Evolutionary conservation across 2,888 invertebrate species (phyloP).

Genomic region (Anorthoa munda): DNA sequence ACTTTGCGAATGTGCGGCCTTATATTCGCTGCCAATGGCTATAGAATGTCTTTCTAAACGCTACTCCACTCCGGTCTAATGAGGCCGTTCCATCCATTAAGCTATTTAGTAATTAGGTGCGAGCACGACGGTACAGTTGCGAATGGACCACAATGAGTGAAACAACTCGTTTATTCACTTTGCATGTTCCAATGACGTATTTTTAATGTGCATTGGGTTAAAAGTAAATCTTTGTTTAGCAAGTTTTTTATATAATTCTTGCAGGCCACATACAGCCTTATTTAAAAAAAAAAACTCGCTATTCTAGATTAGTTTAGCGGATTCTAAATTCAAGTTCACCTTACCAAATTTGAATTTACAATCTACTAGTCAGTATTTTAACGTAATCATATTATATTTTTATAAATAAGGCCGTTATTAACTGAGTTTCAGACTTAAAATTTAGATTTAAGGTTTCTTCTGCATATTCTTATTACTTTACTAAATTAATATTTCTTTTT

Average conservation of each 20-base stretch:
- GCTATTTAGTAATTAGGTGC: constrained; percentile 88
- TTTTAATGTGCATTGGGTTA: constrained; percentile 65
- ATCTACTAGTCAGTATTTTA: no score
- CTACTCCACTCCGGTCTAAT: constrained; percentile 80
- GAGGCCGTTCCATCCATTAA: constrained; percentile 85
- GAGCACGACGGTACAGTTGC: constrained; percentile 72
- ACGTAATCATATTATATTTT: no score
- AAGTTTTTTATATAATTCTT: constrained; percentile 1
- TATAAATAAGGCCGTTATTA: background rate
- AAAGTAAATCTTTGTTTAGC: constrained; percentile 2
- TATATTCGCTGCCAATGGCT: constrained; percentile 62
- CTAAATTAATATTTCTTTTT: constrained; percentile 12
- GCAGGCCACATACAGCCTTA: background rate
- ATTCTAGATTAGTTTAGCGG: no score
- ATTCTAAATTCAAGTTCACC: no score
- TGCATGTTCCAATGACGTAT: constrained; percentile 67
- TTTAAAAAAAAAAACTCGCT: no score
- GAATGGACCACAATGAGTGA: constrained; percentile 77
- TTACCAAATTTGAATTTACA: no score
- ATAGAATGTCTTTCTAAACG: constrained; percentile 76
- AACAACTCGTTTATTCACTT: constrained; percentile 74
- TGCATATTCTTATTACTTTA: background rate
- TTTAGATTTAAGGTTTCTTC: background rate
- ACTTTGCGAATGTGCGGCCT: constrained; percentile 57
- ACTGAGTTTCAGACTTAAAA: background rate